A percentile compares a stretch with the other conserved stretches of the same genome.
Conservation (phyloP, 64 coral and sea anemone species). For the Montipora foliosa region DNA sequence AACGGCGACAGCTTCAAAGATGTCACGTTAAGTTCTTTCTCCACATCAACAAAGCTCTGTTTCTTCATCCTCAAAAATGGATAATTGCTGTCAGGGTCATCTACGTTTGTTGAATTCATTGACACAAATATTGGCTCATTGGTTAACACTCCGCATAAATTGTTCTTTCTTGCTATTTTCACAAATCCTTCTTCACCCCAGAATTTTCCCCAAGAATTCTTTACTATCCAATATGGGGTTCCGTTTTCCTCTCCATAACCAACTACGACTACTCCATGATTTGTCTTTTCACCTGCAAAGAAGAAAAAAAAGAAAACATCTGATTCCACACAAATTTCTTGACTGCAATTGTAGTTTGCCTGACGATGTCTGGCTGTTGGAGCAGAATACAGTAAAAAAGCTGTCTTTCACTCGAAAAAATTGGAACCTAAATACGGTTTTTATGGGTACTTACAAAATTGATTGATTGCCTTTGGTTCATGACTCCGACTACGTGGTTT, state of each 20-base stretch:
- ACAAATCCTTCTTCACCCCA: slow-evolving; percentile 97
- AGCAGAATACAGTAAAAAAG: too few species aligned
- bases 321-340: background rate
- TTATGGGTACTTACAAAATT: too few species aligned
- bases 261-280: slow-evolving; percentile 91
- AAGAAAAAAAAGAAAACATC: background rate
- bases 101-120: slow-evolving; percentile 57
- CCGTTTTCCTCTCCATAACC: slow-evolving; percentile 86
- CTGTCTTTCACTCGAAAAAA: too few species aligned
- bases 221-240: slow-evolving; percentile 88
- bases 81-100: slow-evolving; percentile 27
- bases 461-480: too few species aligned
- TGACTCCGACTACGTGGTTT: too few species aligned
- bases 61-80: slow-evolving; percentile 71
- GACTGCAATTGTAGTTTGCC: too few species aligned
- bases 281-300: slow-evolving; percentile 69
- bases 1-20: slow-evolving; percentile 85
- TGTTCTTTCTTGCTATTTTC: slow-evolving; percentile 78
- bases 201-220: slow-evolving; percentile 97
- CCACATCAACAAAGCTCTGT: slow-evolving; percentile 51
- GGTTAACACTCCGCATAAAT: slow-evolving; percentile 81
- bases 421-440: too few species aligned
- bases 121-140: slow-evolving; percentile 93
- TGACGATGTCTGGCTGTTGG: too few species aligned
- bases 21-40: slow-evolving; percentile 30